These are phyloP conservation scores for Bombus balteatus DNA, from an alignment of 1,140 invertebrate species.

Conservation along the genomic window DNA sequence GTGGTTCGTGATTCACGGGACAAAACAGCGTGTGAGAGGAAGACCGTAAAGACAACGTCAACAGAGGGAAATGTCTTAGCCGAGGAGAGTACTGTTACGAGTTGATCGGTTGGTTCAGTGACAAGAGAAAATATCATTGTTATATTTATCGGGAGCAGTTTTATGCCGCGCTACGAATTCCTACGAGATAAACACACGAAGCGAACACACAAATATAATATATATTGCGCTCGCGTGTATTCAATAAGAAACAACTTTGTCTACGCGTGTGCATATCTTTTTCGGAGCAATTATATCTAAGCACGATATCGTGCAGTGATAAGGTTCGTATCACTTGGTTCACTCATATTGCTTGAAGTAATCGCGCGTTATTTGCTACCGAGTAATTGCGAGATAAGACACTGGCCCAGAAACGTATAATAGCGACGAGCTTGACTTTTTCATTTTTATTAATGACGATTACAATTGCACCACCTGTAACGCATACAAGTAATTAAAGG, in stretches of 20 bases:
- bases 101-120: conserved; percentile 25
- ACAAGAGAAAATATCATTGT: neutral
- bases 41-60: neutral
- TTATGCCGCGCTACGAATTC: neutral
- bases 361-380: neutral
- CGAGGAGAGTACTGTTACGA: neutral
- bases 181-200: neutral
- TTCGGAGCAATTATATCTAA: neutral
- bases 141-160: neutral
- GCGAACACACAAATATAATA: too few relatives aligned
- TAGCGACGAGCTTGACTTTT: neutral
- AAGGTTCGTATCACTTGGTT: neutral
- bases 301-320: neutral
- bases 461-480: neutral
- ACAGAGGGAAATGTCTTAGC: neutral
- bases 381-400: neutral
- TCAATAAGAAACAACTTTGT: neutral
- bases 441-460: neutral
- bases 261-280: neutral
- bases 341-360: neutral
- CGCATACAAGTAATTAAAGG: neutral
- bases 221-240: neutral
- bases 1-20: conserved; percentile 47
- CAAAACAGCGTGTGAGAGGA: neutral
- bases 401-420: neutral